Percentiles rank a stretch among this genome's conserved stretches.
Evolutionary conservation across 2,888 invertebrate genomes (phyloP).

Genomic region (Cyaniris semiargus): DNA sequence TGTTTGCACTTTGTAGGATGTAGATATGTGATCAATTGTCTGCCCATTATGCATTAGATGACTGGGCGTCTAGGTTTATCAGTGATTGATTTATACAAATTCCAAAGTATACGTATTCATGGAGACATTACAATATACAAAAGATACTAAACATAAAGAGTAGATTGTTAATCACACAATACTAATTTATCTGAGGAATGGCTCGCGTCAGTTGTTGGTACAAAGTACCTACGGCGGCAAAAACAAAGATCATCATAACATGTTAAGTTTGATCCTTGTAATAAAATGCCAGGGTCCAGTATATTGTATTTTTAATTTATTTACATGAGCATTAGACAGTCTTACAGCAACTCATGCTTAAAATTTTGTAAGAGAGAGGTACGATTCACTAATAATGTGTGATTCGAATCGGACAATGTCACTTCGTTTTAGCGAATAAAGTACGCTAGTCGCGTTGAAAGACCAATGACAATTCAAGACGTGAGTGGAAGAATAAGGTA

Average conservation of each 20-base stretch:
- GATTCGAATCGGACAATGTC: too few species aligned
- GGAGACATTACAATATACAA: not conserved
- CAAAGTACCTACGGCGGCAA: constrained; percentile 48
- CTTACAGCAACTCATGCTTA: not conserved
- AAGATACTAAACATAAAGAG: not conserved
- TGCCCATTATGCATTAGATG: not conserved
- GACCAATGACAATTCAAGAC: too few species aligned
- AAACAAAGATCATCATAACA: constrained; percentile 53
- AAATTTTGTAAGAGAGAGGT: too few species aligned
- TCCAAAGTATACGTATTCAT: not conserved
- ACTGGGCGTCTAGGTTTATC: not conserved
- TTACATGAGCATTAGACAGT: not conserved
- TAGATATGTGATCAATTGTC: not conserved
- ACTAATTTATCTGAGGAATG: constrained; percentile 35
- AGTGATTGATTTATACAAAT: not conserved
- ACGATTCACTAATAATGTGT: too few species aligned
- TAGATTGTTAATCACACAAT: constrained; percentile 45
- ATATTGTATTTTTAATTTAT: constrained; percentile 14
- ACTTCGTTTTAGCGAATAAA: too few species aligned
- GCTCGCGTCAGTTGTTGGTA: constrained; percentile 41
- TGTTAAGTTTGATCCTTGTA: not conserved
- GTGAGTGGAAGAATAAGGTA: too few species aligned
- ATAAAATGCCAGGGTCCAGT: constrained; percentile 37
- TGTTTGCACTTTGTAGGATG: not conserved
- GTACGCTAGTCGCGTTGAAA: too few species aligned